phyloP scores from a whole-genome alignment of 2,797 vertebrate species.

The Gallinago nigripennis region DNA sequence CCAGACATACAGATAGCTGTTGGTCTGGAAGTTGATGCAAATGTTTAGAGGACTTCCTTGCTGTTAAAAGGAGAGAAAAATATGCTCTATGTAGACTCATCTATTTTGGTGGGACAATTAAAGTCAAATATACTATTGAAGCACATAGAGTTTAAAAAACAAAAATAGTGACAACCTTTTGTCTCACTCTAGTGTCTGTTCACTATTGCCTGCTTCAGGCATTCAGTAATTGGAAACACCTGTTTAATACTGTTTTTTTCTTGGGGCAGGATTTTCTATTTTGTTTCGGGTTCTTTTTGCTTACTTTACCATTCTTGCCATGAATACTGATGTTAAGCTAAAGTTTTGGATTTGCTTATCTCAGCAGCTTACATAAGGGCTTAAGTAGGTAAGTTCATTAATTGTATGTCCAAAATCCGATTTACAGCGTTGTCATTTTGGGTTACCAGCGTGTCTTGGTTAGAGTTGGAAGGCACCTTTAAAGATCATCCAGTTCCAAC shows the following conservation, averaged over 20 bases:
- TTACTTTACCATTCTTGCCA: neutral
- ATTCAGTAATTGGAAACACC: neutral
- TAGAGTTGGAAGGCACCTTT: too few species aligned
- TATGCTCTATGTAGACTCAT: neutral
- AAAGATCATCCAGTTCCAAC: too few species aligned
- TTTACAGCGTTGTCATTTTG: neutral
- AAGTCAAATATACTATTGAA: neutral
- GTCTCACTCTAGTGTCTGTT: neutral
- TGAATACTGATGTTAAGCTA: neutral
- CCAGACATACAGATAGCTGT: neutral
- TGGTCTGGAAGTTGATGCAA: neutral
- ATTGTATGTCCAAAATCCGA: neutral
- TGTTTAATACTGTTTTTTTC: neutral
- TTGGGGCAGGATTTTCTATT: accelerated
- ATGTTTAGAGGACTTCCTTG: neutral
- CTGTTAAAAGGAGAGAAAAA: neutral
- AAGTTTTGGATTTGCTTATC: neutral
- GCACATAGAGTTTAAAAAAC: neutral
- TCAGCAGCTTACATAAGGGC: neutral
- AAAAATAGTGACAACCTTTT: neutral
- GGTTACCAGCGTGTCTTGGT: neutral
- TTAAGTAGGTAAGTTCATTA: neutral
- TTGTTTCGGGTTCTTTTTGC: neutral
- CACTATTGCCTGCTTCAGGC: neutral
- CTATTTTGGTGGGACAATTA: neutral